Evolutionary conservation across 1,140 invertebrate genomes (phyloP).

Genomic region (Danaus plexippus): DNA sequence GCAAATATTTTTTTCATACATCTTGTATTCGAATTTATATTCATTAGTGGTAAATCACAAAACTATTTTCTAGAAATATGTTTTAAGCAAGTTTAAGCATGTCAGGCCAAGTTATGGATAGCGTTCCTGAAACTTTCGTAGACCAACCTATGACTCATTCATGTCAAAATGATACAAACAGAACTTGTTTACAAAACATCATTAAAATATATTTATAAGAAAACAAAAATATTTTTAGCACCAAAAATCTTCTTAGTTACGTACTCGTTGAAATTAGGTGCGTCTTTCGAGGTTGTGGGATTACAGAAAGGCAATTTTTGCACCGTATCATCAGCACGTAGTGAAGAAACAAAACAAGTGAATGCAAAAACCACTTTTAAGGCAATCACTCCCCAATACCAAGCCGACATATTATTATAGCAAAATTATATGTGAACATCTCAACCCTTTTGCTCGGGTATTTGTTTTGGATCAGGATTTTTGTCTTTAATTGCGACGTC

Average conservation of each 20-base stretch:
- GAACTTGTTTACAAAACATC: slow-evolving; percentile 16
- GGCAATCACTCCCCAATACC: slow-evolving; percentile 57
- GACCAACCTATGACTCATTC: slow-evolving; percentile 1
- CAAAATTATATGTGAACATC: slow-evolving; percentile 57
- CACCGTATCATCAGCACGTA: slow-evolving; percentile 50
- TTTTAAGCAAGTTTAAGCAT: slow-evolving; percentile 5
- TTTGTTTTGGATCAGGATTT: slow-evolving; percentile 49
- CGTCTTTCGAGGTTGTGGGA: slow-evolving; percentile 41
- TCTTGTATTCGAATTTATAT: too few relatives aligned
- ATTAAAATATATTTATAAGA: too few relatives aligned
- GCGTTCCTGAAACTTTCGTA: background rate
- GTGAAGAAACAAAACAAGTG: slow-evolving; percentile 51
- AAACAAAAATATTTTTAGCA: background rate
- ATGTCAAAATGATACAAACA: background rate
- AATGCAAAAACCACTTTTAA: slow-evolving; percentile 49
- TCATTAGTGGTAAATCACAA: too few relatives aligned
- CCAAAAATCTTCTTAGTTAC: slow-evolving; percentile 14
- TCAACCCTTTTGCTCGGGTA: slow-evolving; percentile 30
- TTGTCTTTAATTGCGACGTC: slow-evolving; percentile 27
- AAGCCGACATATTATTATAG: slow-evolving; percentile 60
- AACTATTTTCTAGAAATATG: too few relatives aligned
- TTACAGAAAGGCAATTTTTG: slow-evolving; percentile 60
- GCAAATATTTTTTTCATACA: too few relatives aligned
- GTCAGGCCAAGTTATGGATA: background rate
- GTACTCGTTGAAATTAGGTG: slow-evolving; percentile 43